phyloP scores from a whole-genome alignment of 2,888 invertebrate genomes.

The Drosophila neonasuta region DNA sequence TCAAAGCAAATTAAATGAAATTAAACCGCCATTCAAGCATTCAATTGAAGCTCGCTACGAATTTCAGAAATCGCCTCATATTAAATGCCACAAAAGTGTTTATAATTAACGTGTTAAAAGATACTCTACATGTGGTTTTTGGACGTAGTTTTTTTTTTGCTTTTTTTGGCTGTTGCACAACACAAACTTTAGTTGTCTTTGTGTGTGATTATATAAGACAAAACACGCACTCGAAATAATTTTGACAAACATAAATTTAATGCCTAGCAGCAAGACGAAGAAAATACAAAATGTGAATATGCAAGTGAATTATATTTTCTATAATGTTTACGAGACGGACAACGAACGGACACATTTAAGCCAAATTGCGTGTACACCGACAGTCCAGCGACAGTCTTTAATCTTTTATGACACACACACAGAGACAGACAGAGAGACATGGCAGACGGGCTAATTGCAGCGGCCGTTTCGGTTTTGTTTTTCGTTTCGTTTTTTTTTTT shows the following conservation, averaged over 20 bases:
- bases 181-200: slow-evolving; percentile 48
- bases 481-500: slow-evolving; percentile 3
- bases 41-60: slow-evolving; percentile 48
- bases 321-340: slow-evolving; percentile 28
- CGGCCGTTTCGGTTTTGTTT: slow-evolving; percentile 45
- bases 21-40: slow-evolving; percentile 64
- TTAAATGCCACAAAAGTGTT: slow-evolving; percentile 51
- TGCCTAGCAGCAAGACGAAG: slow-evolving; percentile 33
- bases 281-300: slow-evolving; percentile 27
- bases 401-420: slow-evolving; percentile 56
- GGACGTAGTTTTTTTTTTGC: slow-evolving; percentile 14
- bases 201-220: slow-evolving; percentile 23
- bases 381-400: slow-evolving; percentile 41
- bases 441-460: slow-evolving; percentile 62
- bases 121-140: slow-evolving; percentile 23
- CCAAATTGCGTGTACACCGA: slow-evolving; percentile 59
- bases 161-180: slow-evolving; percentile 58
- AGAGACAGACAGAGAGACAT: slow-evolving; percentile 7
- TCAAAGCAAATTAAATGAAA: slow-evolving; percentile 54
- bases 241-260: slow-evolving; percentile 61
- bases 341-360: slow-evolving; percentile 46
- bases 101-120: slow-evolving; percentile 61
- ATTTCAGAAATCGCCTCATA: slow-evolving; percentile 48
- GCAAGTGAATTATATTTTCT: slow-evolving; percentile 47
- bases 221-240: slow-evolving; percentile 30